A percentile compares a stretch with the other conserved stretches of the same genome.
These are phyloP conservation scores for Pipistrellus pygmaeus DNA, from an alignment of 2,797 vertebrate genomes.

Conservation along the genomic window DNA sequence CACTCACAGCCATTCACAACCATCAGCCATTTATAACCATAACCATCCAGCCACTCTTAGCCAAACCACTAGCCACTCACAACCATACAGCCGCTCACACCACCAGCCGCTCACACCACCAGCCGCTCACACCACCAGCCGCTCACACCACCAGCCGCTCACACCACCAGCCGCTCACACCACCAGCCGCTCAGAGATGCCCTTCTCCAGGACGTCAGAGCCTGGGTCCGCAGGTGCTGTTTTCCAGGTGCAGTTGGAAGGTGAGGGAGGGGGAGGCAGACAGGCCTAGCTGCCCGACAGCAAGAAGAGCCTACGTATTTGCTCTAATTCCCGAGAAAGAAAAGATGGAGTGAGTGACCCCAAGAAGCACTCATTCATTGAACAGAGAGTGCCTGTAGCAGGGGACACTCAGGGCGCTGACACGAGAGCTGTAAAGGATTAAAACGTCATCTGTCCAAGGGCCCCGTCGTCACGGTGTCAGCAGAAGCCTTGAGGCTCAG, in stretches of 20 bases:
- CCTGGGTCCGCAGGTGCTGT: background rate
- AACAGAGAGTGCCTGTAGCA: rapidly evolving
- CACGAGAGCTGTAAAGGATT: background rate
- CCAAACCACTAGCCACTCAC: background rate
- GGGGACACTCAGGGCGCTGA: rapidly evolving
- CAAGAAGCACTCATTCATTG: rapidly evolving
- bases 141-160: no score
- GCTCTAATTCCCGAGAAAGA: background rate
- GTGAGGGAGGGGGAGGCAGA: background rate
- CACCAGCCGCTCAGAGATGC: background rate
- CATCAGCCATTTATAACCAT: no score
- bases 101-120: no score
- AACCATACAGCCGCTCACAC: no score
- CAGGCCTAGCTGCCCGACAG: rapidly evolving
- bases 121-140: no score
- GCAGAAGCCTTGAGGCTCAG: background rate
- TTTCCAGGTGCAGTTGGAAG: background rate
- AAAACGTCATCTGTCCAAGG: background rate
- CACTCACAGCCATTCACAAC: no score
- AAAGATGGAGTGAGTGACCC: background rate
- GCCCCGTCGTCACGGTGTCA: background rate
- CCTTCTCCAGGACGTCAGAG: background rate
- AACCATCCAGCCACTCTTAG: background rate
- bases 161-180: no score
- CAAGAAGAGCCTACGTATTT: background rate